phyloP scores from a whole-genome alignment of 2,888 invertebrate species.

The Drosophila tanythrix region DNA sequence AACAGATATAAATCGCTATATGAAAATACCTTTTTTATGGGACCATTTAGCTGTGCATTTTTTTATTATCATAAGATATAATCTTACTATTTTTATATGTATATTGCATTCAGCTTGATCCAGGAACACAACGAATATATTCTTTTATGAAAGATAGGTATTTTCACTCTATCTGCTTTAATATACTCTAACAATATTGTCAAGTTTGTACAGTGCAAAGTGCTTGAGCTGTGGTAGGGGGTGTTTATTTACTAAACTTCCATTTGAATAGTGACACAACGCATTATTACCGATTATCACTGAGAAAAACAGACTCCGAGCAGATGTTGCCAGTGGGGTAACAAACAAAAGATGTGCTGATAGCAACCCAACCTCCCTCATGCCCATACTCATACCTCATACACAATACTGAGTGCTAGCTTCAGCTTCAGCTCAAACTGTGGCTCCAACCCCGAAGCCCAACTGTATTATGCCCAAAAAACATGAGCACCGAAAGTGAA shows the following conservation, averaged over 20 bases:
- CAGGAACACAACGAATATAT: neutral
- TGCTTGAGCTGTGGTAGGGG: conserved; percentile 18
- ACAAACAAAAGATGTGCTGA: conserved; percentile 36
- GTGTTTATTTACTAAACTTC: conserved; percentile 64
- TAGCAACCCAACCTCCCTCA: neutral
- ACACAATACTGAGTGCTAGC: conserved; percentile 1
- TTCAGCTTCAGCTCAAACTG: conserved; percentile 19
- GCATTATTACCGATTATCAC: conserved; percentile 78
- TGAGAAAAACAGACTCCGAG: conserved; percentile 53
- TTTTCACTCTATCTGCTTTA: neutral
- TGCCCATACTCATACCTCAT: conserved; percentile 6
- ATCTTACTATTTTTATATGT: neutral
- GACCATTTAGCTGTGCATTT: neutral
- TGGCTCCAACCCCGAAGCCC: conserved; percentile 19
- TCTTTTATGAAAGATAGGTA: neutral
- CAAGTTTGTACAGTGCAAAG: conserved; percentile 8
- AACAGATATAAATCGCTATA: neutral
- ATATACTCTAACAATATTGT: neutral
- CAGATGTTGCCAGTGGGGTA: conserved; percentile 64
- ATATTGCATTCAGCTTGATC: neutral
- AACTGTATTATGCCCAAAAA: conserved; percentile 41
- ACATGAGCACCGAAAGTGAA: conserved; percentile 53
- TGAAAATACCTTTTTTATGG: neutral
- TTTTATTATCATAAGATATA: neutral
- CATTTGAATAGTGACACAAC: conserved; percentile 69